phyloP scores from a whole-genome alignment of 2,888 invertebrate species.

The Brachyopa scutellaris region DNA sequence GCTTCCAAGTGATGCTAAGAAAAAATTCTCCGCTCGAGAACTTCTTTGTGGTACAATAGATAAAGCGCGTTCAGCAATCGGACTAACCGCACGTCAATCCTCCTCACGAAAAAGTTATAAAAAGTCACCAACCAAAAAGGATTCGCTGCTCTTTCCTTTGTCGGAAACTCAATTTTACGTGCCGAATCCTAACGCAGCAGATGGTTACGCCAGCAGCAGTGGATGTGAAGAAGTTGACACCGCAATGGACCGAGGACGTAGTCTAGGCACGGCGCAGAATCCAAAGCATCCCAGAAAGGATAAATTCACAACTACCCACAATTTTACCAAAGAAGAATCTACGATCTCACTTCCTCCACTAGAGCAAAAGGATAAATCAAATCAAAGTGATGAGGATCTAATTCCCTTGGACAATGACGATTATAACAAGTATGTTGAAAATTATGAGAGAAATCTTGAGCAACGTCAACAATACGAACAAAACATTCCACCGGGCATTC shows the following conservation, averaged over 20 bases:
- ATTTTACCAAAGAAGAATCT: slow-evolving; percentile 48
- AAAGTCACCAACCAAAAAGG: slow-evolving; percentile 61
- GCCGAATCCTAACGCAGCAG: slow-evolving; percentile 52
- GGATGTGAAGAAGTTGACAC: slow-evolving; percentile 59
- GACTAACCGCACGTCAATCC: slow-evolving; percentile 57
- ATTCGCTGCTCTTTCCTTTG: slow-evolving; percentile 44
- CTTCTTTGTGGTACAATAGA: slow-evolving; percentile 76
- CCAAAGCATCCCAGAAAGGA: slow-evolving; percentile 60
- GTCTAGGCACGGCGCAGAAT: slow-evolving; percentile 55
- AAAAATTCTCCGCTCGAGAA: slow-evolving; percentile 75
- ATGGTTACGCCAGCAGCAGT: slow-evolving; percentile 62
- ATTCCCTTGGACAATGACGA: slow-evolving; percentile 74
- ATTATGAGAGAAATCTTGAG: slow-evolving; percentile 75
- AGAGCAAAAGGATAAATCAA: slow-evolving; percentile 57
- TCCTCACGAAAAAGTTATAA: slow-evolving; percentile 49
- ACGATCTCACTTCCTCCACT: slow-evolving; percentile 29
- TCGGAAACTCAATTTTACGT: slow-evolving; percentile 68
- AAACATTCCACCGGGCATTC: slow-evolving; percentile 74
- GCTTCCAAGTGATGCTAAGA: slow-evolving; percentile 74
- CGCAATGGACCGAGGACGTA: slow-evolving; percentile 68
- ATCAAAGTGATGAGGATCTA: slow-evolving; percentile 65
- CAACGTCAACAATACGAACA: slow-evolving; percentile 71
- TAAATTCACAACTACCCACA: slow-evolving; percentile 41
- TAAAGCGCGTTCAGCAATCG: slow-evolving; percentile 75
- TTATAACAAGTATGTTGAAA: slow-evolving; percentile 75